Conservation (phyloP, 2,113 vertebrate species). For the Gymnorhina tibicen region DNA sequence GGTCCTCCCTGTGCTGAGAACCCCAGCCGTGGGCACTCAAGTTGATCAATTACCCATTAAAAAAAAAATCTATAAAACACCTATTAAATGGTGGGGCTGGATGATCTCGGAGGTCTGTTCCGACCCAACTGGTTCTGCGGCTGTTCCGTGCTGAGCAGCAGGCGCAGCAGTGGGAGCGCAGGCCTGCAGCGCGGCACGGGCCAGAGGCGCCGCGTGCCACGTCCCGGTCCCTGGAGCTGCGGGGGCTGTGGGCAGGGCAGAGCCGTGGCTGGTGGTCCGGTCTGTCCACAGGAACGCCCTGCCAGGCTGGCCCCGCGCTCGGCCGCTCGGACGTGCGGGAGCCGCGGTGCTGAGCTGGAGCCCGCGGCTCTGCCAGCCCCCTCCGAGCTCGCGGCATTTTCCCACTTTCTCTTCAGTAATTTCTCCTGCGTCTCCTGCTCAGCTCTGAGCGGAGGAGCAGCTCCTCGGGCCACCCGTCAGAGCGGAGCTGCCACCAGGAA, state of each 20-base stretch:
- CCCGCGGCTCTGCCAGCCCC: neutral
- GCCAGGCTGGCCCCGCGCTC: neutral
- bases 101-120: neutral
- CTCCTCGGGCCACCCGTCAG: constrained; percentile 51
- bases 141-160: neutral
- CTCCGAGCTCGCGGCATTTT: neutral
- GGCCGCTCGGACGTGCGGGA: too few species aligned
- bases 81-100: neutral
- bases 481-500: neutral
- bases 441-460: neutral
- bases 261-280: too few species aligned
- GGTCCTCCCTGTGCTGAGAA: neutral
- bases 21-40: neutral
- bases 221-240: neutral
- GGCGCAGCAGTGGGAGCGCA: rapidly evolving
- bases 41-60: neutral
- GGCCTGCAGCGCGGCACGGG: too few species aligned
- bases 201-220: too few species aligned
- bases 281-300: neutral
- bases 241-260: neutral
- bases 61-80: neutral
- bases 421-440: neutral
- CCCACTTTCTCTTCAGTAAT: neutral
- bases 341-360: constrained; percentile 39
- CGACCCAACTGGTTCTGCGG: rapidly evolving